Conservation (phyloP, 2,797 vertebrate genomes). For the Macropus fuliginosus region DNA sequence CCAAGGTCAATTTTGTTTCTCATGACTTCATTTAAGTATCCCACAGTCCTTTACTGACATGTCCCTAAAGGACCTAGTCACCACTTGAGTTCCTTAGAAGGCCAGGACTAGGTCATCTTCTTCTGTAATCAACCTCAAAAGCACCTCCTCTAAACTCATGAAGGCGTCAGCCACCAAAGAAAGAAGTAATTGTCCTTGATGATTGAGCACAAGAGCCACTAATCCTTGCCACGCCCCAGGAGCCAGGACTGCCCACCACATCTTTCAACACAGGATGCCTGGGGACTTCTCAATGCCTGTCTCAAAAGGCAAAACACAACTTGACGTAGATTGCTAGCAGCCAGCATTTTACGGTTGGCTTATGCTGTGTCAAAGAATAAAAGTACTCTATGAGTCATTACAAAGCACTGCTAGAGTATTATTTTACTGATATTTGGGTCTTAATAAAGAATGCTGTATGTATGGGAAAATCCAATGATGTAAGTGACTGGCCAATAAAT, state of each 20-base stretch:
- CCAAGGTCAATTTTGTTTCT: neutral
- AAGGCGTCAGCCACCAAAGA: neutral
- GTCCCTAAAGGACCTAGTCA: neutral
- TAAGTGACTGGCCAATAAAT: neutral
- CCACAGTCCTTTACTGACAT: neutral
- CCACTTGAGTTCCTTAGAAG: neutral
- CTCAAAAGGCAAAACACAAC: slow-evolving; percentile 4
- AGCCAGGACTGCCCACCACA: neutral
- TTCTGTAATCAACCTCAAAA: neutral
- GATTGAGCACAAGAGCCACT: neutral
- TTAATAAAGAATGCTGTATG: neutral
- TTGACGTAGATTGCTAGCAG: neutral
- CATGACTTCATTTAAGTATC: neutral
- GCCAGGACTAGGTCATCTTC: neutral
- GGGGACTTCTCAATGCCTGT: neutral
- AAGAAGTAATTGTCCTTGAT: neutral
- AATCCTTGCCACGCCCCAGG: neutral
- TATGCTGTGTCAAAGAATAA: neutral
- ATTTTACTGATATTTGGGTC: slow-evolving; percentile 2
- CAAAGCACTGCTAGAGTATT: neutral
- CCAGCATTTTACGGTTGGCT: neutral
- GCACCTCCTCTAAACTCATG: neutral
- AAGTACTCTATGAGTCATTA: slow-evolving; percentile 2
- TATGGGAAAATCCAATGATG: neutral
- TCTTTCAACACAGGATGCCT: neutral